Conservation (phyloP, 2,797 vertebrate genomes). For the Clamator glandarius region DNA sequence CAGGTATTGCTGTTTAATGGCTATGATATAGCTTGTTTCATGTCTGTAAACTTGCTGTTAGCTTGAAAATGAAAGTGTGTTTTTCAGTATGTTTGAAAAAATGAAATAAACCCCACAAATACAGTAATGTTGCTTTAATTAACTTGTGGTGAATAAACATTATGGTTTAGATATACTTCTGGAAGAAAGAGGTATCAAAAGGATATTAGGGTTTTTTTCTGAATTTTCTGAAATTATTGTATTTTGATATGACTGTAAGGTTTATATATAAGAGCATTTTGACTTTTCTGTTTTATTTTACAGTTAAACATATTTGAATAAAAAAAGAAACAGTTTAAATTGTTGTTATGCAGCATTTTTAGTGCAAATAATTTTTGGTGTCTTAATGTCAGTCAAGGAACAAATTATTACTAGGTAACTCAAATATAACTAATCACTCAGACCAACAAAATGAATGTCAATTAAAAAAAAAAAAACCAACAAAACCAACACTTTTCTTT, state of each 20-base stretch:
- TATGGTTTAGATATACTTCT: not conserved
- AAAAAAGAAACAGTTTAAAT: not conserved
- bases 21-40: not conserved
- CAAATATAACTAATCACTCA: not conserved
- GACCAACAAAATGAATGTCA: not conserved
- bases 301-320: not conserved
- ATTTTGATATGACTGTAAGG: not conserved
- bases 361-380: not conserved
- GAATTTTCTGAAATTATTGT: not conserved
- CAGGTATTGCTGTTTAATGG: accelerated
- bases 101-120: not conserved
- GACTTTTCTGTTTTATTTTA: not conserved
- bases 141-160: not conserved
- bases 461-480: not conserved
- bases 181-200: not conserved
- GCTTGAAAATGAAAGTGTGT: not conserved
- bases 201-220: not conserved
- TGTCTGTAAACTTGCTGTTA: not conserved
- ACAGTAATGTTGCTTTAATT: not conserved
- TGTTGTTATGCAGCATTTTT: not conserved
- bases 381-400: not conserved
- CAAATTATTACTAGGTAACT: not conserved
- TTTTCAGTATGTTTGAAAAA: not conserved
- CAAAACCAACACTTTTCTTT: not conserved
- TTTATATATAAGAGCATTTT: not conserved